Evolutionary conservation across 2,888 invertebrate genomes (phyloP).

Genomic region (Dynastes tityus): DNA sequence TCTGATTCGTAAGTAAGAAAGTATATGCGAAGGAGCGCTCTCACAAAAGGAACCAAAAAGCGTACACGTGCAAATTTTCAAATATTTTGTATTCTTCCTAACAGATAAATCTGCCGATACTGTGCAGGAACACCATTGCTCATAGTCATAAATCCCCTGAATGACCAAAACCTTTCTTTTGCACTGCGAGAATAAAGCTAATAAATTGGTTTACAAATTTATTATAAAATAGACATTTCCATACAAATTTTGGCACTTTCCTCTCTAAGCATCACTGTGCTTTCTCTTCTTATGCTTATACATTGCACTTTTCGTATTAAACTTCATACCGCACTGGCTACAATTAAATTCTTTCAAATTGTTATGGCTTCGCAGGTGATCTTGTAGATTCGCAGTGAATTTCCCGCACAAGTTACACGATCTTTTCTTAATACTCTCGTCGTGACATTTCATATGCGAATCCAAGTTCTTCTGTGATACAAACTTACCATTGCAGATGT

Average conservation of each 20-base stretch:
- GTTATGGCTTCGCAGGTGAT: slow-evolving; percentile 67
- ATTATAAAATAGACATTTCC: slow-evolving; percentile 5
- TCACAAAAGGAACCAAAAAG: no score
- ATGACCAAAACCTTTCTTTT: no score
- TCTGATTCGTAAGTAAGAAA: no score
- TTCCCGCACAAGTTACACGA: slow-evolving; percentile 67
- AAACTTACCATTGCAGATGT: slow-evolving; percentile 66
- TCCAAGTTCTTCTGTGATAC: slow-evolving; percentile 68
- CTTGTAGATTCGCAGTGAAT: slow-evolving; percentile 65
- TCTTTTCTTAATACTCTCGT: slow-evolving; percentile 63
- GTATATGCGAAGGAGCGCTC: no score
- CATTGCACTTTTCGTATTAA: slow-evolving; percentile 67
- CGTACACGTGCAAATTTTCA: no score
- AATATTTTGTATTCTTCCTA: no score
- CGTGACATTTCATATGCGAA: slow-evolving; percentile 67
- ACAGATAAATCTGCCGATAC: no score
- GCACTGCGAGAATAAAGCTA: no score
- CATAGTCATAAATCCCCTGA: no score
- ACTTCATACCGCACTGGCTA: slow-evolving; percentile 64
- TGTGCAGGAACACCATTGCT: no score
- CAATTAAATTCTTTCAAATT: slow-evolving; percentile 68
- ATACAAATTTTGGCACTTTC: neutral
- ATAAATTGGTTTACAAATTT: neutral
- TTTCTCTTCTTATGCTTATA: slow-evolving; percentile 67
- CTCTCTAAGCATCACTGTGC: slow-evolving; percentile 57